Percentiles rank a stretch among this genome's conserved stretches.
Evolutionary conservation across 2,113 vertebrate genomes (phyloP).

Genomic region (Nothobranchius kuhntae): DNA sequence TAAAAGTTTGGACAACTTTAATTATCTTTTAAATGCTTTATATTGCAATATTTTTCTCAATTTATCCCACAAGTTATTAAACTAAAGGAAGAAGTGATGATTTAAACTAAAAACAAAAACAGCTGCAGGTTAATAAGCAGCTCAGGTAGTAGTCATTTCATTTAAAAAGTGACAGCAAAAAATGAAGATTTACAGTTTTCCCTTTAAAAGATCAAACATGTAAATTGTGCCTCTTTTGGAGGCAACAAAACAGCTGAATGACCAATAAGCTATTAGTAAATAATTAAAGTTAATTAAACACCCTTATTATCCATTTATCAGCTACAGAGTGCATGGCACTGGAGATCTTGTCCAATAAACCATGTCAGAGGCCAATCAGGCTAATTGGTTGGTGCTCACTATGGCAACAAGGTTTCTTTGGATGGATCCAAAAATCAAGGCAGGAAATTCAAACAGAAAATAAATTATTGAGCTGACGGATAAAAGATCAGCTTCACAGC

Average conservation of each 20-base stretch:
- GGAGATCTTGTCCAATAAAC: constrained; percentile 50
- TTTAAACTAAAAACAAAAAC: neutral
- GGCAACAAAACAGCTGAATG: constrained; percentile 15
- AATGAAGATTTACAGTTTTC: constrained; percentile 20
- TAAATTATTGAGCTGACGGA: constrained; percentile 2
- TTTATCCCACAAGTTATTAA: neutral
- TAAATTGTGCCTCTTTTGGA: neutral
- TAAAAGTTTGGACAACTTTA: neutral
- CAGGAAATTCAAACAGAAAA: constrained; percentile 6
- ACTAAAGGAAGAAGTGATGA: constrained; percentile 13
- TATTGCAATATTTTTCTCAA: neutral
- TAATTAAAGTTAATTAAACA: constrained; percentile 19
- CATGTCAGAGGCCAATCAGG: constrained; percentile 28
- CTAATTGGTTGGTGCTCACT: constrained; percentile 36
- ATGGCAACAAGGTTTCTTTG: constrained; percentile 46
- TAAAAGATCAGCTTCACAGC: constrained; percentile 20
- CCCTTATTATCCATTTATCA: no score
- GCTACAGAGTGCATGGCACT: constrained; percentile 52
- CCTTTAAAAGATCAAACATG: neutral
- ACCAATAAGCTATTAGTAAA: constrained; percentile 27
- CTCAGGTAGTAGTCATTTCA: constrained; percentile 43
- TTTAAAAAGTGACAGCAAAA: constrained; percentile 47
- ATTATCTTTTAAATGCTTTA: neutral
- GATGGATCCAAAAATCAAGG: constrained; percentile 36
- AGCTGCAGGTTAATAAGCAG: constrained; percentile 38